phyloP scores from a whole-genome alignment of 2,888 invertebrate genomes.

The Thecocarcelia acutangulata region DNA sequence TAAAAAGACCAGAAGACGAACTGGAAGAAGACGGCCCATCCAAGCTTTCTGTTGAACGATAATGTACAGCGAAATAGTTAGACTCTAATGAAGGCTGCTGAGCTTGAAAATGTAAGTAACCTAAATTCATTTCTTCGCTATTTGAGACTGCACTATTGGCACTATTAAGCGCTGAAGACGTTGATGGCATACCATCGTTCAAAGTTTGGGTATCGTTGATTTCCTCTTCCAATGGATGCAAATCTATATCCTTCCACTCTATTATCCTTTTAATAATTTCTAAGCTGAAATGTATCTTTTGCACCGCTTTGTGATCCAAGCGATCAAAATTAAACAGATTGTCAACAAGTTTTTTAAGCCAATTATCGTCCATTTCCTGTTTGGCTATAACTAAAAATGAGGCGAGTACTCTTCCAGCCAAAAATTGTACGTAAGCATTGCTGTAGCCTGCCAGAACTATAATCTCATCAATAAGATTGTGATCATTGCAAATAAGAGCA shows the following conservation, averaged over 20 bases:
- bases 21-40: conserved; percentile 61
- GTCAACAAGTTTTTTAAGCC: conserved; percentile 89
- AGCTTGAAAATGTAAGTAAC: conserved; percentile 76
- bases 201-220: conserved; percentile 71
- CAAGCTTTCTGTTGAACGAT: conserved; percentile 70
- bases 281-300: conserved; percentile 91
- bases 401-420: conserved; percentile 90
- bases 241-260: conserved; percentile 92
- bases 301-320: conserved; percentile 85
- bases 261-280: conserved; percentile 93
- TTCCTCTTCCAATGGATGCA: conserved; percentile 90
- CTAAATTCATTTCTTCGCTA: conserved; percentile 62
- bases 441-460: conserved; percentile 89
- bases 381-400: conserved; percentile 92
- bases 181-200: conserved; percentile 30
- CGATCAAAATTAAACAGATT: conserved; percentile 86
- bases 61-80: conserved; percentile 81
- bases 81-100: conserved; percentile 77
- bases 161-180: conserved; percentile 44
- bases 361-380: conserved; percentile 89
- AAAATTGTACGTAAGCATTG: conserved; percentile 90
- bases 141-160: background rate
- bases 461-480: conserved; percentile 91
- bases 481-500: conserved; percentile 89
- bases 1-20: conserved; percentile 38